Base-by-base conservation (phyloP, 2,888 invertebrate genomes). In the Dichetophora obliterata region DNA sequence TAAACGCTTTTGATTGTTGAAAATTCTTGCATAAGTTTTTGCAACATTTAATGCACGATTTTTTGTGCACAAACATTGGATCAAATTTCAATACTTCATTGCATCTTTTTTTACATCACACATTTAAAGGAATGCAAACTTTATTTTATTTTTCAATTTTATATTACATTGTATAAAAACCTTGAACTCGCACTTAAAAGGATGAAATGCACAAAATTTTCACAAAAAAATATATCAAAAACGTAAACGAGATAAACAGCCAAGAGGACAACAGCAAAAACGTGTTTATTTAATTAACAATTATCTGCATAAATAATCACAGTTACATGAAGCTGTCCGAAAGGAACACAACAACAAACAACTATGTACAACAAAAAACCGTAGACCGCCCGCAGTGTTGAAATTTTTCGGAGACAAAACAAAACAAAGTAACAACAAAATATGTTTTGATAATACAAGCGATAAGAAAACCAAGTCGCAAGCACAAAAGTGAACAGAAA, bases 21-120 rank as follows among this genome's bases (percentile, higher is more conserved):
- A 74, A 65, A 74, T 74, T 66, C 74, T 66, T 74, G 66, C 74
- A 74, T 74, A 74, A 74, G 54, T 74, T 74, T 65, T 74, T 27
- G 66, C 31, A 70, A 69, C 9, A 37, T 54, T 71, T 59, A 19
- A 59, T 14, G 72, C 72, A 73, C 59, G 48, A 61, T 6, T 73
- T 73, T 22, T 19, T 34, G 34, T 70, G 27, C 72, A n/a, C 27
- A 14, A 54, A 31, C 19, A 34, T 27, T 34, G 31, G 65, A 74
- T 74, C 74, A 66, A 74, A 74, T 74, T 74, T 54, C 74, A 16
- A 24, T 71, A 31, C 48, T 34, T 37, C 43, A 14, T 66, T 43
- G 22, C 6, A 2, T 71, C 27, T 48, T 59, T 59, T 43, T 59
- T 22, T 43, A 16, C n/a, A 11, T 59, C n/a, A 19, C n/a, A 57